Percentiles rank a stretch among this genome's conserved stretches.
phyloP scores from a whole-genome alignment of 2,113 vertebrate species.

The Pomatostomus ruficeps region DNA sequence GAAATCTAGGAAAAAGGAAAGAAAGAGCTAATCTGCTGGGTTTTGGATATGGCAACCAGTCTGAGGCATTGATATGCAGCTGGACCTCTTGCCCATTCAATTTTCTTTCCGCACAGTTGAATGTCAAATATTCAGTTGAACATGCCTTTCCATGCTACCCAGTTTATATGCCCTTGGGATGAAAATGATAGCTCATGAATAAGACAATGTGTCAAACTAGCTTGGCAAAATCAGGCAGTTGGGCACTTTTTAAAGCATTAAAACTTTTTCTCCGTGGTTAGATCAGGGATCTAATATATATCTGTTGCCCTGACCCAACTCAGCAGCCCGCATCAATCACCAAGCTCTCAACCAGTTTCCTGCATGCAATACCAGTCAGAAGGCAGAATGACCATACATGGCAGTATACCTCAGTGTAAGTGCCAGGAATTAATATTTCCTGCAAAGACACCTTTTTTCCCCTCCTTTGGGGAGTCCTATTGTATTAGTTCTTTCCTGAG shows the following conservation, averaged over 20 bases:
- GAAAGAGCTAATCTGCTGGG: neutral
- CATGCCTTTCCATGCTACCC: neutral
- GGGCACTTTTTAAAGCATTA: conserved; percentile 42
- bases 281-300: conserved; percentile 6
- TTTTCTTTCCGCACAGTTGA: conserved; percentile 50
- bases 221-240: conserved; percentile 42
- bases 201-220: conserved; percentile 39
- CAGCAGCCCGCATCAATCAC: conserved; percentile 32
- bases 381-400: neutral
- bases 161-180: neutral
- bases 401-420: neutral
- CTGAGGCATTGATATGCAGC: conserved; percentile 1
- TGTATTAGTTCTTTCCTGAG: neutral
- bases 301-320: conserved; percentile 56
- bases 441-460: neutral
- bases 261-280: conserved; percentile 36
- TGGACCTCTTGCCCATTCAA: conserved; percentile 8
- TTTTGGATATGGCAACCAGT: neutral
- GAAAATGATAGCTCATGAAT: conserved; percentile 33
- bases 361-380: neutral
- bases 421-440: neutral
- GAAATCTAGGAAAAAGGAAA: neutral
- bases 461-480: neutral
- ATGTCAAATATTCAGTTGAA: conserved; percentile 17
- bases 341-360: neutral